These are phyloP conservation scores for Drosophila meridionalis DNA, from an alignment of 2,888 invertebrate species.

Conservation along the genomic window DNA sequence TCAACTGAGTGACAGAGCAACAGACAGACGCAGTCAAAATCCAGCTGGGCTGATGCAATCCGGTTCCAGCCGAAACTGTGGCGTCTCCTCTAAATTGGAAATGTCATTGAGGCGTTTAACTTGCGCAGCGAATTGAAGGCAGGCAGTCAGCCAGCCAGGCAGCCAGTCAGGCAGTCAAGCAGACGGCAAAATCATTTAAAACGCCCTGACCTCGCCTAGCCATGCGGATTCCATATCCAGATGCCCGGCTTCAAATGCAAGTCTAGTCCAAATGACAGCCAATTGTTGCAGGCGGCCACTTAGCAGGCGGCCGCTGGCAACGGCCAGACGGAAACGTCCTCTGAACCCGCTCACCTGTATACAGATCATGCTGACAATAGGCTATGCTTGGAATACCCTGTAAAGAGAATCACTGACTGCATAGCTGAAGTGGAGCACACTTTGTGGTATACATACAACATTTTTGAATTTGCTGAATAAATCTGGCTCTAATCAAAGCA, in stretches of 20 bases:
- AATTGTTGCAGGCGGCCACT: slow-evolving; percentile 77
- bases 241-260: slow-evolving; percentile 21
- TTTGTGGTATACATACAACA: neutral
- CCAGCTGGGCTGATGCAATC: slow-evolving; percentile 25
- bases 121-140: slow-evolving; percentile 50
- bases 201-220: slow-evolving; percentile 27
- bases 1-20: slow-evolving; percentile 66
- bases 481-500: neutral
- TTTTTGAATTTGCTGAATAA: neutral
- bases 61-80: slow-evolving; percentile 24
- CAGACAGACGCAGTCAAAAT: slow-evolving; percentile 68
- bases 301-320: slow-evolving; percentile 45
- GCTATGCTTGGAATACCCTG: slow-evolving; percentile 15
- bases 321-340: slow-evolving; percentile 12
- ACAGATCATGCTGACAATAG: slow-evolving; percentile 32
- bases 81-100: slow-evolving; percentile 74
- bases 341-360: slow-evolving; percentile 31
- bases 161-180: neutral
- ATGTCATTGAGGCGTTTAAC: slow-evolving; percentile 81
- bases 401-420: neutral
- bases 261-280: slow-evolving; percentile 69
- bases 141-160: neutral
- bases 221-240: slow-evolving; percentile 34
- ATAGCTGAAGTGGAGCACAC: neutral
- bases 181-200: slow-evolving; percentile 71